Percentiles rank a stretch among this genome's conserved stretches.
Conservation (phyloP, 1,140 invertebrate species). For the Luehdorfia chinensis region DNA sequence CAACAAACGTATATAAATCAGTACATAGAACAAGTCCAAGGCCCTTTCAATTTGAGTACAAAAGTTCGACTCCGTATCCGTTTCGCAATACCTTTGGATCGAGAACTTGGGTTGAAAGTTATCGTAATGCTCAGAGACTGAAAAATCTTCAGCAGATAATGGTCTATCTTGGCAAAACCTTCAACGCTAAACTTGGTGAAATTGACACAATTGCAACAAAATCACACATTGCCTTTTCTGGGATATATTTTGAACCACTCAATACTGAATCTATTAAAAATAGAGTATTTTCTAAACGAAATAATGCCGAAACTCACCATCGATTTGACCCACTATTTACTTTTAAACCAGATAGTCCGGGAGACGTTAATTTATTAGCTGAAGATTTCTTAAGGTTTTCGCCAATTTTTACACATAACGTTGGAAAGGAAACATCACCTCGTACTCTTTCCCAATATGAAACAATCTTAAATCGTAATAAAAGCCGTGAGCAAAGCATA, state of each 20-base stretch:
- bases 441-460: slow-evolving; percentile 28
- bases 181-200: slow-evolving; percentile 61
- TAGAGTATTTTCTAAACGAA: not conserved
- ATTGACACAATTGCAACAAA: slow-evolving; percentile 34
- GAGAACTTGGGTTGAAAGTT: slow-evolving; percentile 58
- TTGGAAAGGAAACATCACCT: slow-evolving; percentile 24
- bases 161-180: slow-evolving; percentile 63
- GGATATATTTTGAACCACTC: slow-evolving; percentile 49
- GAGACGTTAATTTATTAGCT: slow-evolving; percentile 70
- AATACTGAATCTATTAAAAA: slow-evolving; percentile 21
- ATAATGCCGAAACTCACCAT: slow-evolving; percentile 34
- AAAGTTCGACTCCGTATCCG: slow-evolving; percentile 55
- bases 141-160: slow-evolving; percentile 67
- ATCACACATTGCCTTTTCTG: slow-evolving; percentile 60
- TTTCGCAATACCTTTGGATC: slow-evolving; percentile 54
- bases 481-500: not conserved
- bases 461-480: not conserved
- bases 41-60: slow-evolving; percentile 60
- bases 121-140: slow-evolving; percentile 61
- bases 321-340: slow-evolving; percentile 57
- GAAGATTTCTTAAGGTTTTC: slow-evolving; percentile 59
- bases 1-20: slow-evolving; percentile 21
- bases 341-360: slow-evolving; percentile 64
- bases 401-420: slow-evolving; percentile 28
- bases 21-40: slow-evolving; percentile 58